Evolutionary conservation across 2,888 invertebrate species (phyloP).

Genomic region (Morpho helenor): DNA sequence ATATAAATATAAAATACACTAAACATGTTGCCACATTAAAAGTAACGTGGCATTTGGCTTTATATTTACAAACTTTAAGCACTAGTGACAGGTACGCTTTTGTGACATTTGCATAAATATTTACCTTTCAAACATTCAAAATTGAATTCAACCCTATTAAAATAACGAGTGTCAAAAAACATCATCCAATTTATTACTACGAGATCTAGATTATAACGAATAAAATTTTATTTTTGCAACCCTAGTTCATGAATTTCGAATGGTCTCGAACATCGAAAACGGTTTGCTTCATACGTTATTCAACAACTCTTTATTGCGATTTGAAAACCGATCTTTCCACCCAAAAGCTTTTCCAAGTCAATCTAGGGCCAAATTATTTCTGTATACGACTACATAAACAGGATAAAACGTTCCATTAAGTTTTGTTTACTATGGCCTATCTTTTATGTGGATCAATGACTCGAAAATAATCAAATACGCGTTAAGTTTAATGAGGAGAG

Average conservation of each 20-base stretch:
- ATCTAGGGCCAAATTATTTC: slow-evolving; percentile 5
- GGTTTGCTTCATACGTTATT: slow-evolving; percentile 16
- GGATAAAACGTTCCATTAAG: no score
- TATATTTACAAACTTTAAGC: no score
- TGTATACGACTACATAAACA: neutral
- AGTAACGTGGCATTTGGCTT: no score
- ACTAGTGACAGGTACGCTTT: no score
- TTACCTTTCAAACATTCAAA: neutral
- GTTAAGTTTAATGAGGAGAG: no score
- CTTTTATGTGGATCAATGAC: no score
- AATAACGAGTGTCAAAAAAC: slow-evolving; percentile 5
- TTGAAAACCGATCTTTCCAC: slow-evolving; percentile 12
- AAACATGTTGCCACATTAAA: no score
- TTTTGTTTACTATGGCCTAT: no score
- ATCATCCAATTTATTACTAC: slow-evolving; percentile 2
- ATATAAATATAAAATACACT: no score
- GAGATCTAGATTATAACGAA: slow-evolving; percentile 7
- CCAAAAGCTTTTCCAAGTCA: slow-evolving; percentile 4
- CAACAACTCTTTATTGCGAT: slow-evolving; percentile 16
- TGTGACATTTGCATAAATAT: no score
- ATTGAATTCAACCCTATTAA: slow-evolving; percentile 1
- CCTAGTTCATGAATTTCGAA: slow-evolving; percentile 12
- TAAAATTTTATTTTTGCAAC: slow-evolving; percentile 10
- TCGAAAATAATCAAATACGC: no score
- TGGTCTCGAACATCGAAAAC: slow-evolving; percentile 12